phyloP scores from a whole-genome alignment of 2,888 invertebrate genomes.

The Teleogryllus oceanicus region DNA sequence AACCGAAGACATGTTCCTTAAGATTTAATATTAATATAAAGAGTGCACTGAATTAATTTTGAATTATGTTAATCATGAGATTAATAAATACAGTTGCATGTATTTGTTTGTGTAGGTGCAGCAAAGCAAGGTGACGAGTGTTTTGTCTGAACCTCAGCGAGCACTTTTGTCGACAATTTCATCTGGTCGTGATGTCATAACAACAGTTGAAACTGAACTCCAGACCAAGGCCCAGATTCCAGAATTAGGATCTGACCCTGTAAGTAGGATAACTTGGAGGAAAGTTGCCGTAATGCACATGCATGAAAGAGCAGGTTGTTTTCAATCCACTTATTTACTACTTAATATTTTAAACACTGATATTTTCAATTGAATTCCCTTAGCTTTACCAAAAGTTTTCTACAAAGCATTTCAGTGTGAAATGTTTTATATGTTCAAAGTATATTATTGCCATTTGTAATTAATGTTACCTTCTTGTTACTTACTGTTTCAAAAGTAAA shows the following conservation, averaged over 20 bases:
- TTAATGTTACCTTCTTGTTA: too few relatives aligned
- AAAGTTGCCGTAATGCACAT: background rate
- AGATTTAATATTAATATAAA: too few relatives aligned
- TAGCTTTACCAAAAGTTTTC: too few relatives aligned
- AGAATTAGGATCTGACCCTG: slow-evolving; percentile 74
- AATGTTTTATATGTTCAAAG: too few relatives aligned
- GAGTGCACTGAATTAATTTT: too few relatives aligned
- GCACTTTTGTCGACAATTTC: slow-evolving; percentile 89
- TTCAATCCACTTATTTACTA: background rate
- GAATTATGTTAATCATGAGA: too few relatives aligned
- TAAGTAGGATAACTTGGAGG: slow-evolving; percentile 38
- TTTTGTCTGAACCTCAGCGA: slow-evolving; percentile 86
- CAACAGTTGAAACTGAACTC: slow-evolving; percentile 78
- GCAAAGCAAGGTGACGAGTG: slow-evolving; percentile 79
- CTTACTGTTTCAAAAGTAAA: too few relatives aligned
- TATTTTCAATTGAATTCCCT: background rate
- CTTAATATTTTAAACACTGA: background rate
- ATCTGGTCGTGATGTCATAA: slow-evolving; percentile 82
- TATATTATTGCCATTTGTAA: too few relatives aligned
- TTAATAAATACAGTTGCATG: slow-evolving; percentile 36
- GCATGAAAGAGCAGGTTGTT: background rate
- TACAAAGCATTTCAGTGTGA: too few relatives aligned
- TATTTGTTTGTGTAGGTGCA: slow-evolving; percentile 57
- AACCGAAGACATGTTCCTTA: too few relatives aligned
- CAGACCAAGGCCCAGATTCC: slow-evolving; percentile 60